Base-by-base conservation (phyloP, 2,113 vertebrate species). In the Pyxicephalus adspersus region DNA sequence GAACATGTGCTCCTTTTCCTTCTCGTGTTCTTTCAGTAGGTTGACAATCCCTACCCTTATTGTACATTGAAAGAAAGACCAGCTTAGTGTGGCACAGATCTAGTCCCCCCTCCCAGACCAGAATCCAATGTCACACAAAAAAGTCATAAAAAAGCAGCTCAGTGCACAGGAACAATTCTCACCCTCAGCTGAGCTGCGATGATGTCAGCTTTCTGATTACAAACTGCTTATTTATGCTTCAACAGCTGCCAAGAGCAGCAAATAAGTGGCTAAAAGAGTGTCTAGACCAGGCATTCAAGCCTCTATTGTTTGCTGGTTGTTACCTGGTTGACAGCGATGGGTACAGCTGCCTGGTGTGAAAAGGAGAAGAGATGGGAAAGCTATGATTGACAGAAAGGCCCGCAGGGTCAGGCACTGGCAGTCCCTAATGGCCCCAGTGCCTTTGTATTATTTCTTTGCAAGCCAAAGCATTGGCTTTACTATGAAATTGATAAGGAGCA, bases 261-360 rank as follows among this genome's bases (percentile, higher is more conserved):
- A 95, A 93, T 94, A 94, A 95, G 94, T 93, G 94, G 93, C 94
- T 94, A 94, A 95, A 94, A 94, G 93, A 94, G 94, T 94, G 94
- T 95, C 94, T 95, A 94, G 93, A 95, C 94, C 94, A 91, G 92
- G 91, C 93, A 94, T 95, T 94, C 93, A 95, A 92, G 90, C 92
- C 91, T 87, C 92, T 90, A 94, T 94, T 95, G 94, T 94, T 91
- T 93, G 91, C 87, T 86, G 88, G 92, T 93, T 93, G 94, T 93
- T 94, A 95, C 94, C 93, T 94, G 94, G 93, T 94, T 94, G 92
- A 94, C 94, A 94, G 93, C 92, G 89, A 92, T 92, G 93, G 92
- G 92, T 92, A 92, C 94, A 95, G 94, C 94, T 94, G 93, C 92
- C 91, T 92, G 88, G 90, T 91, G 92, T 95, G 92, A 95, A 94